These are phyloP conservation scores for Pseudochirops cupreus DNA, from an alignment of 2,797 vertebrate species.

Conservation along the genomic window DNA sequence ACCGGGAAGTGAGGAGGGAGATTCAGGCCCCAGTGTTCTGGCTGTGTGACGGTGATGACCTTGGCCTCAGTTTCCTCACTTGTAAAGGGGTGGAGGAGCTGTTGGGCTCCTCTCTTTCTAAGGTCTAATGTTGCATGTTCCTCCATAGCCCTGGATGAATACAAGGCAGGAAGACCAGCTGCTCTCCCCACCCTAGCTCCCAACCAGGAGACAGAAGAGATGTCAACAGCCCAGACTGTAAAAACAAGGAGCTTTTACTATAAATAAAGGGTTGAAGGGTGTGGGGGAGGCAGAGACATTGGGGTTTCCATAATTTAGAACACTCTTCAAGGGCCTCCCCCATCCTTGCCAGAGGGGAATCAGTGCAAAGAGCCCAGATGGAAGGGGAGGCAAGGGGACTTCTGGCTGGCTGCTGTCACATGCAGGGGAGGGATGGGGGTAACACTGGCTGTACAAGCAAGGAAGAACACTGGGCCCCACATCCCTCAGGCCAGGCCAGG, in stretches of 20 bases:
- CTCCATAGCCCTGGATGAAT: neutral
- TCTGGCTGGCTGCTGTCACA: slow-evolving; percentile 60
- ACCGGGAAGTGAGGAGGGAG: too few species aligned
- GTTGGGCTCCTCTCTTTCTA: neutral
- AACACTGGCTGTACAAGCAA: slow-evolving; percentile 73
- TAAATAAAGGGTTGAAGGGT: slow-evolving; percentile 77
- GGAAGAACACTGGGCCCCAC: slow-evolving; percentile 31
- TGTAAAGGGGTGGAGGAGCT: too few species aligned
- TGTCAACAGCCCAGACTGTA: slow-evolving; percentile 39
- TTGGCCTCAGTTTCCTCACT: neutral
- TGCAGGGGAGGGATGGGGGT: slow-evolving; percentile 68
- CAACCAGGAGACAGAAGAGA: neutral
- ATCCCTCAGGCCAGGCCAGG: slow-evolving; percentile 45
- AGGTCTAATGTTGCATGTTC: neutral
- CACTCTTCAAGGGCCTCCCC: slow-evolving; percentile 76
- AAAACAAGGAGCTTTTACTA: slow-evolving; percentile 81
- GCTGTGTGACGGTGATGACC: neutral
- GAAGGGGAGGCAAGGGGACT: neutral
- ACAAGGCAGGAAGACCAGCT: neutral
- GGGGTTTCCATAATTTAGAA: slow-evolving; percentile 80
- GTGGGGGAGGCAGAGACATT: neutral
- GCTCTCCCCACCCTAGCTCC: neutral
- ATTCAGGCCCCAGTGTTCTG: neutral
- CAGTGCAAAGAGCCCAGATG: slow-evolving; percentile 17
- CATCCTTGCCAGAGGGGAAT: neutral